A percentile compares a stretch with the other conserved stretches of the same genome.
Conservation (phyloP, 1,140 invertebrate genomes). For the Laodelphax striatellus region DNA sequence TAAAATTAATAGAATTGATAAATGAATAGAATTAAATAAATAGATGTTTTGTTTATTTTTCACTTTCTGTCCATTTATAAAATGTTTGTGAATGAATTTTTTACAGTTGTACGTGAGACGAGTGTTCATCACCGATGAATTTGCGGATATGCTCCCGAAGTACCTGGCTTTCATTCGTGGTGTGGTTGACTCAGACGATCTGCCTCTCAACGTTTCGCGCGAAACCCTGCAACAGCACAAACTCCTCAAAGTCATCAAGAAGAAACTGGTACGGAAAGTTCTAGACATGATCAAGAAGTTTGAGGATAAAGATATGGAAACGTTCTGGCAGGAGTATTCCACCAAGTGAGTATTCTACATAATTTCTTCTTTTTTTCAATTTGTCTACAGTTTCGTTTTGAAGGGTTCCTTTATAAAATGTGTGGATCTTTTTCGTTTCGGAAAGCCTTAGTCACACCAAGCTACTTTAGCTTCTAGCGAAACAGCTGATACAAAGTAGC, state of each 20-base stretch:
- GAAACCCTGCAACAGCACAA: conserved; percentile 99
- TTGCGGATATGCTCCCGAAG: conserved; percentile 98
- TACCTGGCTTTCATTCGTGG: conserved; percentile 91
- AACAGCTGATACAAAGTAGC: too few species aligned
- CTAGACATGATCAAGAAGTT: conserved; percentile 98
- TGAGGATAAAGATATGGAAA: conserved; percentile 76
- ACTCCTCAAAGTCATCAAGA: conserved; percentile 97
- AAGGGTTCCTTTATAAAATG: too few species aligned
- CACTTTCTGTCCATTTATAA: too few species aligned
- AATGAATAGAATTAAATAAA: too few species aligned
- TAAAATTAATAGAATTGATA: too few species aligned
- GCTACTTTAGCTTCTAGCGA: too few species aligned
- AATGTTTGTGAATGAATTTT: too few species aligned
- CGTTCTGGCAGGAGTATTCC: conserved; percentile 99
- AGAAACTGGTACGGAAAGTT: conserved; percentile 94
- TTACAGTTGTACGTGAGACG: conserved; percentile 78
- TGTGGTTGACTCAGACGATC: conserved; percentile 98
- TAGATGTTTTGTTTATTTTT: too few species aligned
- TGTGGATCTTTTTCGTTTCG: too few species aligned
- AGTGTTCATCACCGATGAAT: conserved; percentile 99
- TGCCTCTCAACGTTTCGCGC: conserved; percentile 95
- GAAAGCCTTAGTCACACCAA: too few species aligned
- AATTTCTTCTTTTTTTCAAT: too few species aligned
- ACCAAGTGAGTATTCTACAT: conserved; percentile 82
- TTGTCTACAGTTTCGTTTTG: too few species aligned